Percentiles rank a stretch among this genome's conserved stretches.
phyloP scores from a whole-genome alignment of 1,140 invertebrate genomes.

The Drosophila teissieri region DNA sequence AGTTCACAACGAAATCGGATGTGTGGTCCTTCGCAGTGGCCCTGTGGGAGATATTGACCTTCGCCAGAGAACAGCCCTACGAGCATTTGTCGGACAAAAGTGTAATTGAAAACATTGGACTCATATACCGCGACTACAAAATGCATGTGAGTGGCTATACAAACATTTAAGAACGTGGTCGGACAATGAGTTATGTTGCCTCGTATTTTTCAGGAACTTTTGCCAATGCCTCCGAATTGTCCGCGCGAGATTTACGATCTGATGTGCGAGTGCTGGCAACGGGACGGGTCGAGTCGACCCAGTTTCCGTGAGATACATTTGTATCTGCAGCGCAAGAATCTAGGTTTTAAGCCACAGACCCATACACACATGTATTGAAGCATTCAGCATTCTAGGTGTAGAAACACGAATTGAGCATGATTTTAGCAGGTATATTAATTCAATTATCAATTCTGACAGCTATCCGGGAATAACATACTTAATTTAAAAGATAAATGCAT shows the following conservation, averaged over 20 bases:
- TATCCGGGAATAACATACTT: no score
- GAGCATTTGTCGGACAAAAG: constrained; percentile 91
- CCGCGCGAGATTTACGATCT: constrained; percentile 96
- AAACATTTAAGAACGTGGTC: neutral
- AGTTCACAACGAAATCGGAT: constrained; percentile 93
- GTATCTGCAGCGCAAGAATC: constrained; percentile 95
- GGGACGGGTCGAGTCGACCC: constrained; percentile 92
- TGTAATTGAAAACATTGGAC: constrained; percentile 91
- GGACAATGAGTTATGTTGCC: neutral
- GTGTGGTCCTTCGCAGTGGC: constrained; percentile 96
- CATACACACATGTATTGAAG: constrained; percentile 69
- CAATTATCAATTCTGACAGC: no score
- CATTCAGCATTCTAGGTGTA: neutral
- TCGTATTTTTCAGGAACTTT: constrained; percentile 86
- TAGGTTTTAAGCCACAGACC: constrained; percentile 89
- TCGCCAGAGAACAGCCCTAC: constrained; percentile 93
- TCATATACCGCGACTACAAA: constrained; percentile 89
- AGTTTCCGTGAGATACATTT: constrained; percentile 96
- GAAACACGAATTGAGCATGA: constrained; percentile 25
- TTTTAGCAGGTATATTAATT: constrained; percentile 56
- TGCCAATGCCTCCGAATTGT: constrained; percentile 92
- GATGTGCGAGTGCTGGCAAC: constrained; percentile 97
- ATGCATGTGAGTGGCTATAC: constrained; percentile 73
- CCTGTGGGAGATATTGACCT: constrained; percentile 95
- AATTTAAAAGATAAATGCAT: neutral